A percentile compares a stretch with the other conserved stretches of the same genome.
Conservation (phyloP, 2,888 invertebrate species). For the Galeopsomyia nigrocyanea region DNA sequence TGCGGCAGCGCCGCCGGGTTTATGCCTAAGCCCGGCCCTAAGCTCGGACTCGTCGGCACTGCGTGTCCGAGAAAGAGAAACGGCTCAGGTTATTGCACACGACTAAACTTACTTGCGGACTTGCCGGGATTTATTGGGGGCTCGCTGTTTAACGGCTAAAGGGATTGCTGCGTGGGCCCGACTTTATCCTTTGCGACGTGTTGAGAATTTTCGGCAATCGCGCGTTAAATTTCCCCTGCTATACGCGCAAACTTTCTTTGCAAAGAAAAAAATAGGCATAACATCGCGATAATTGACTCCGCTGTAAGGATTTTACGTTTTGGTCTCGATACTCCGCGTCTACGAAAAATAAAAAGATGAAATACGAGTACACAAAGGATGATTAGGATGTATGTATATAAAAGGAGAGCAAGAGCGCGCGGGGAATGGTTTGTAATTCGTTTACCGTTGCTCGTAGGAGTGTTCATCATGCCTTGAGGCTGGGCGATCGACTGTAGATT, state of each 20-base stretch:
- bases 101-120: too few species aligned
- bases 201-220: too few species aligned
- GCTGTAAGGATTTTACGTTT: too few species aligned
- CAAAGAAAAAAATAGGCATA: too few species aligned
- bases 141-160: too few species aligned
- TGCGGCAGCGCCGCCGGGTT: slow-evolving; percentile 80
- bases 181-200: too few species aligned
- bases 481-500: slow-evolving; percentile 84
- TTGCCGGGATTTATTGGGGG: too few species aligned
- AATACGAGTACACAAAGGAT: background rate
- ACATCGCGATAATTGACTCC: too few species aligned
- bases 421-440: slow-evolving; percentile 32
- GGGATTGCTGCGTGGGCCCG: too few species aligned
- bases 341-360: slow-evolving; percentile 14
- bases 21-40: slow-evolving; percentile 77
- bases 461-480: slow-evolving; percentile 77
- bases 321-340: too few species aligned
- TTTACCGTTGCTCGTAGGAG: slow-evolving; percentile 69
- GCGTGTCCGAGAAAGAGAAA: slow-evolving; percentile 15
- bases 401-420: background rate
- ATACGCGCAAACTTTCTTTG: too few species aligned
- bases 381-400: background rate
- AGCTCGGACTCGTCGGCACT: slow-evolving; percentile 75
- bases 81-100: background rate
- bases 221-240: too few species aligned